Evolutionary conservation across 2,888 invertebrate genomes (phyloP).

Genomic region (Theristus sp.): DNA sequence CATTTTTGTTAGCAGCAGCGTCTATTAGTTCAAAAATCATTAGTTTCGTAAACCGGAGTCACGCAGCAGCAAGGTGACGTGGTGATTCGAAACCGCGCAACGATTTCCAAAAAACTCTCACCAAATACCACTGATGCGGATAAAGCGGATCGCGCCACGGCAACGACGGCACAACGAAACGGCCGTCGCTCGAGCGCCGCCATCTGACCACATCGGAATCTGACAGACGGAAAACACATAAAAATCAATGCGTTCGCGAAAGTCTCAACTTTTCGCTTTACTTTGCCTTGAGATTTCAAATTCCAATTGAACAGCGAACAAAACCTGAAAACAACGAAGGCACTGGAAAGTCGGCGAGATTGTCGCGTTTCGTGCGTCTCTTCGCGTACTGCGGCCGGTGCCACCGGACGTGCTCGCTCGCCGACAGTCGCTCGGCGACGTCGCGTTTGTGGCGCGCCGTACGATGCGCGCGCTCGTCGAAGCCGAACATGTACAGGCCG

Average conservation of each 20-base stretch:
- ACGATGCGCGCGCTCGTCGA: neutral
- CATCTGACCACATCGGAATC: neutral
- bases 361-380: neutral
- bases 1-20: no score
- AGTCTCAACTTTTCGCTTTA: neutral
- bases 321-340: neutral
- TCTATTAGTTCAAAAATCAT: no score
- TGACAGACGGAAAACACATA: no score
- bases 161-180: constrained; percentile 8
- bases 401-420: neutral
- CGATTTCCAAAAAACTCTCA: constrained; percentile 10
- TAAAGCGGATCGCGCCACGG: constrained; percentile 28
- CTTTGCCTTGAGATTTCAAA: neutral
- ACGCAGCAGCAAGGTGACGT: neutral
- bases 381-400: neutral
- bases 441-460: neutral
- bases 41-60: no score
- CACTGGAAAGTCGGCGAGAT: neutral
- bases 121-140: constrained; percentile 30
- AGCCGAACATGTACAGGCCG: constrained; percentile 1
- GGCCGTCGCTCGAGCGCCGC: neutral
- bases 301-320: no score
- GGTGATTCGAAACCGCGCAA: neutral
- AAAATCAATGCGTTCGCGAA: neutral
- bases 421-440: neutral